phyloP scores from a whole-genome alignment of 2,113 vertebrate species.

The Puma concolor region DNA sequence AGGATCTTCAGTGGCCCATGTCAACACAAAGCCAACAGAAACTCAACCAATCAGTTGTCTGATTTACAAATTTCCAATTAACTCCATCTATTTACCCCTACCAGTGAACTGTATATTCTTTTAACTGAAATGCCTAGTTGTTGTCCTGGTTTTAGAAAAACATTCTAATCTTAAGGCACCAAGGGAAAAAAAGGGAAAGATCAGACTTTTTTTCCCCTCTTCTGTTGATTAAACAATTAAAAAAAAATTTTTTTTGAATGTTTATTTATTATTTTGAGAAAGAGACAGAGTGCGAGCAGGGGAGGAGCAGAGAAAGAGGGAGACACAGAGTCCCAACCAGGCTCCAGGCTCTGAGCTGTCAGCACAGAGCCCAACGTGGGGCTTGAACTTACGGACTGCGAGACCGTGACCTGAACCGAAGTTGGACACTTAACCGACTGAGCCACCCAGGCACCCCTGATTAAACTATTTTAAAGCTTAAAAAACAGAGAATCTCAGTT shows the following conservation, averaged over 20 bases:
- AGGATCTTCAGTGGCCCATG: background rate
- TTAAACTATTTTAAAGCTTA: background rate
- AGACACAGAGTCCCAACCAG: too few species aligned
- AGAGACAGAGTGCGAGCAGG: too few species aligned
- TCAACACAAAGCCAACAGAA: background rate
- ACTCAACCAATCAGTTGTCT: background rate
- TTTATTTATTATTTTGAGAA: too few species aligned
- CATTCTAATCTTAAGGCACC: background rate
- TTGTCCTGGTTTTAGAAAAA: slow-evolving; percentile 15
- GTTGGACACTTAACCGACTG: too few species aligned
- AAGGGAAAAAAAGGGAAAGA: background rate
- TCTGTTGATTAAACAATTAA: background rate
- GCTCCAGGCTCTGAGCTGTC: too few species aligned
- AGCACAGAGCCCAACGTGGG: too few species aligned
- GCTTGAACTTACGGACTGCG: too few species aligned
- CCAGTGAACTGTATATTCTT: background rate
- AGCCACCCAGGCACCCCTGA: background rate
- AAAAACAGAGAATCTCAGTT: background rate
- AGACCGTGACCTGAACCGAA: too few species aligned
- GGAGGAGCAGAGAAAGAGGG: too few species aligned
- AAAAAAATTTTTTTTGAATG: background rate
- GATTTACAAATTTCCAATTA: background rate
- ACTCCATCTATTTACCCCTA: background rate
- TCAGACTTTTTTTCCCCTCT: background rate
- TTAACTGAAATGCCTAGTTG: background rate